Percentiles rank a stretch among this genome's conserved stretches.
Conservation (phyloP, 2,888 invertebrate species). For the Electrophaes corylata region DNA sequence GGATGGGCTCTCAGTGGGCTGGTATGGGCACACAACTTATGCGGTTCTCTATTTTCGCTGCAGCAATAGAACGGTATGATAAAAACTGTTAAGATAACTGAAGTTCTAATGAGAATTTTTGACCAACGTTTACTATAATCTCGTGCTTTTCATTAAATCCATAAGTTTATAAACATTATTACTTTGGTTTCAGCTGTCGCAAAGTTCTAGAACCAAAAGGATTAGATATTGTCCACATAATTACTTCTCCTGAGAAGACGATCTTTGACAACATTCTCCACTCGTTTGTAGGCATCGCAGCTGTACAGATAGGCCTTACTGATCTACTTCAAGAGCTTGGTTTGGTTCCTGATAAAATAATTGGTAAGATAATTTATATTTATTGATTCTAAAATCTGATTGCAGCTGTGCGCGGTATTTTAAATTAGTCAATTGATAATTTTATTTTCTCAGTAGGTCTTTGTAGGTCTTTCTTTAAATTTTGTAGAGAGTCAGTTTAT, state of each 20-base stretch:
- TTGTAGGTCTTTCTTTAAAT: too few species aligned
- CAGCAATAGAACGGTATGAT: constrained; percentile 72
- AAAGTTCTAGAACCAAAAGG: constrained; percentile 34
- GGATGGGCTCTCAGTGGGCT: constrained; percentile 90
- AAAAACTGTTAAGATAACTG: too few species aligned
- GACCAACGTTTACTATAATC: too few species aligned
- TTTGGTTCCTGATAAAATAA: constrained; percentile 40
- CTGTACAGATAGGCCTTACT: constrained; percentile 79
- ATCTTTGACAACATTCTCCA: constrained; percentile 83
- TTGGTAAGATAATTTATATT: too few species aligned
- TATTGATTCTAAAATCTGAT: too few species aligned
- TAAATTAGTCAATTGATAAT: too few species aligned
- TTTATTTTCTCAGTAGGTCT: too few species aligned
- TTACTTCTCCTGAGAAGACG: constrained; percentile 42
- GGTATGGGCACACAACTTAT: constrained; percentile 87
- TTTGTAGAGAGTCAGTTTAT: too few species aligned
- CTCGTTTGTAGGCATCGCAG: constrained; percentile 91
- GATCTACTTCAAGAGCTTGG: constrained; percentile 51
- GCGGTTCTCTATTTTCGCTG: constrained; percentile 85
- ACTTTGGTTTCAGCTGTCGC: constrained; percentile 28
- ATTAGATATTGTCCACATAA: constrained; percentile 37
- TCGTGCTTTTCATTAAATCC: too few species aligned
- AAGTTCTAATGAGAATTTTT: too few species aligned
- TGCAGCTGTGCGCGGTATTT: too few species aligned
- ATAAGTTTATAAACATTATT: background rate